Evolutionary conservation across 2,888 invertebrate species (phyloP), one percentile per base, ranked within the genome.

Genomic region (Athetis lepigone): DNA sequence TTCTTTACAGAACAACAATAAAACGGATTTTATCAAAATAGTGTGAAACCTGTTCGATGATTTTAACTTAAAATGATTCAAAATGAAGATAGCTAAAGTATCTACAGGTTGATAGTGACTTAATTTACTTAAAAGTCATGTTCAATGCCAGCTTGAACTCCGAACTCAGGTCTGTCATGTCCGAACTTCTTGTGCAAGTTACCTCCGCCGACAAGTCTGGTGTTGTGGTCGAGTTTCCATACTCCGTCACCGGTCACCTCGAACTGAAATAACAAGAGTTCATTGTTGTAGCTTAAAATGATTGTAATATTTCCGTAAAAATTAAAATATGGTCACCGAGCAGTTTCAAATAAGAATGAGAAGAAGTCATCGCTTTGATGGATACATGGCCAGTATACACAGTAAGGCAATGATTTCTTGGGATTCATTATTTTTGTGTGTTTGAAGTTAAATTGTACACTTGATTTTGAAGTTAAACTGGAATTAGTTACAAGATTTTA

Each of bases 201-300:
- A 2, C 88, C 89, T 1, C 88, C 89, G 27, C 84, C 82, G 0
- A 84, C 81, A 0, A 88, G 37, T 4, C 75, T 75, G 0, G 89
- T 86, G 56, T 88, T 84, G 55, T 87, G 88, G 54, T 85, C 86
- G 0, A 86, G 36, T 39, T 87, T 83, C 89, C 89, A 89, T 0
- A 83, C 77, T 16, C 88, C 88, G 2, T 86, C 85, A 8, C 83
- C 87, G 0, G 79, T 80, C 0, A 85, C 82, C 8, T 72, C 72
- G 29, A 87, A 55, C 90, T 89, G 66, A 3, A 74, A 80, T 13
- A 5, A 0, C 1, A 16, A 36, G n/a, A 29, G 29, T 21, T 11
- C n/a, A 13, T 13, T 0, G 6, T 7, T 37, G 0, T 4, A 8
- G 0, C 1, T 27, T n/a, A n/a, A n/a, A n/a, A n/a, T n/a, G n/a